A percentile compares a stretch with the other conserved stretches of the same genome.
Conservation (phyloP, 1,140 invertebrate species). For the Pogonognathellus flavescens region DNA sequence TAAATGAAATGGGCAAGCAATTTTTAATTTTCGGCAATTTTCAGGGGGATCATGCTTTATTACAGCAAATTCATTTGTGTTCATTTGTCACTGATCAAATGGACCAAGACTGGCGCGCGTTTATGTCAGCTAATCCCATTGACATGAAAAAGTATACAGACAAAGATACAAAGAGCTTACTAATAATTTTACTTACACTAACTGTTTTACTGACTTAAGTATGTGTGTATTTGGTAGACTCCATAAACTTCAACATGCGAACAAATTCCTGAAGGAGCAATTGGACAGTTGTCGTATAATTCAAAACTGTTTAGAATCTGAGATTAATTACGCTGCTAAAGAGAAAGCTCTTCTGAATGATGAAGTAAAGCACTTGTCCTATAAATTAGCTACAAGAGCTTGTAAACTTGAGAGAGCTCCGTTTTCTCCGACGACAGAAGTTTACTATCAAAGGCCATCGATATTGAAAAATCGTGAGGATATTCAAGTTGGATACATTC, state of each 20-base stretch:
- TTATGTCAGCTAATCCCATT: not conserved
- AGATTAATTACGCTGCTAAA: conserved; percentile 57
- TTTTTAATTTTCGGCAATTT: not conserved
- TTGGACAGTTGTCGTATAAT: conserved; percentile 51
- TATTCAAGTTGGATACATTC: too few relatives aligned
- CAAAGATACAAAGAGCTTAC: too few relatives aligned
- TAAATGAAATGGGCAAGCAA: not conserved
- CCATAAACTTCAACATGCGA: conserved; percentile 38
- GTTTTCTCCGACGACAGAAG: not conserved
- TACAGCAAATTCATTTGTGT: conserved; percentile 35
- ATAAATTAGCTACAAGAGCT: conserved; percentile 33
- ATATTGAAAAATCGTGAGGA: too few relatives aligned
- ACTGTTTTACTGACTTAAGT: not conserved
- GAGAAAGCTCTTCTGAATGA: conserved; percentile 54
- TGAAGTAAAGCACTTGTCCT: conserved; percentile 51
- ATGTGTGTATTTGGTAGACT: conserved; percentile 25
- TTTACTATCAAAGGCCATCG: not conserved
- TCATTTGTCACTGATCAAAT: conserved; percentile 53
- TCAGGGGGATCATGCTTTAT: conserved; percentile 12
- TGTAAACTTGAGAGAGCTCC: not conserved
- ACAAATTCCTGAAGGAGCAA: conserved; percentile 49
- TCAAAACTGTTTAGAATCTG: conserved; percentile 53
- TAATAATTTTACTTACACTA: not conserved
- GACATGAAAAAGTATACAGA: not conserved
- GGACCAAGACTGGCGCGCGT: conserved; percentile 46